Percentiles rank a stretch among this genome's conserved stretches.
These are phyloP conservation scores for Pediacus dermestoides DNA, from an alignment of 2,888 invertebrate species.

Conservation along the genomic window DNA sequence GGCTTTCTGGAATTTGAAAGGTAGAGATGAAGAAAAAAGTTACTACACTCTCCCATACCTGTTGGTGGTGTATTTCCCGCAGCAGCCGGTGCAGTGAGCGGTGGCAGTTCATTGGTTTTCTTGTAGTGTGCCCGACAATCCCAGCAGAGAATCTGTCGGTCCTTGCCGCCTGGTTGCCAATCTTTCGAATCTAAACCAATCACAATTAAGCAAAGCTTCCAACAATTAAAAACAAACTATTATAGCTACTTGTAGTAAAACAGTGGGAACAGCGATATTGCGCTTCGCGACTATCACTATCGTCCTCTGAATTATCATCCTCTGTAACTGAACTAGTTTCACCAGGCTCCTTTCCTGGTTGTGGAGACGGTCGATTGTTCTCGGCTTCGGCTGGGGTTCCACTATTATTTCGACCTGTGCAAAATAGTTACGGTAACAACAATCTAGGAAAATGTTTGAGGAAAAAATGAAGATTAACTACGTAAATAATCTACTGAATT, in stretches of 20 bases:
- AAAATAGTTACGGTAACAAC: neutral
- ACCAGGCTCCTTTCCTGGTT: constrained; percentile 62
- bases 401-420: constrained; percentile 30
- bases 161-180: constrained; percentile 71
- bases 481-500: constrained; percentile 12
- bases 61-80: constrained; percentile 33
- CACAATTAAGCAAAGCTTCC: constrained; percentile 1
- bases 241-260: constrained; percentile 62
- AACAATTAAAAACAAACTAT: constrained; percentile 6
- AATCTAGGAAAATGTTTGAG: neutral
- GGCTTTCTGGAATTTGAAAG: constrained; percentile 53
- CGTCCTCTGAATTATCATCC: constrained; percentile 88
- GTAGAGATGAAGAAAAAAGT: constrained; percentile 8
- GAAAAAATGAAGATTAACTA: constrained; percentile 5
- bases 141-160: constrained; percentile 65
- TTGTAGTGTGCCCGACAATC: constrained; percentile 74
- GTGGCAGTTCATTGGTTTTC: constrained; percentile 71
- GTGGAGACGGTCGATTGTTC: constrained; percentile 59
- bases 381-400: constrained; percentile 48
- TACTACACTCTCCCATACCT: too few relatives aligned
- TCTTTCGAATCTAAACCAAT: constrained; percentile 58
- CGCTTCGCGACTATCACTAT: constrained; percentile 87
- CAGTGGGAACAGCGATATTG: constrained; percentile 73
- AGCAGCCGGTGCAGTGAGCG: constrained; percentile 50
- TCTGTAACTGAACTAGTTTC: constrained; percentile 79